Evolutionary conservation across 1,140 invertebrate genomes (phyloP).

Genomic region (Atopsyche davidsoni): DNA sequence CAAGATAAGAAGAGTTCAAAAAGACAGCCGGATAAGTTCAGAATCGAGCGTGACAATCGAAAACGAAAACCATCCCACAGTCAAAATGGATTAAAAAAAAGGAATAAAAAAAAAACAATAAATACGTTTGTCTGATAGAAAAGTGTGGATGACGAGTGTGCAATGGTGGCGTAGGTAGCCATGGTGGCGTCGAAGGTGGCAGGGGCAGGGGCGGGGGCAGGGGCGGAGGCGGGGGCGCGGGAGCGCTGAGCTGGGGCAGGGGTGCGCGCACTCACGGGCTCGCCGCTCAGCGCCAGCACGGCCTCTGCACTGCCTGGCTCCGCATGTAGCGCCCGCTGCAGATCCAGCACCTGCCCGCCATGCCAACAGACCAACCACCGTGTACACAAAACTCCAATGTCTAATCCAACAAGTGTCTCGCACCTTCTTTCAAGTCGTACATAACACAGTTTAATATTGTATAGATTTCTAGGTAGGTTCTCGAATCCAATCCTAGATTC

Average conservation of each 20-base stretch:
- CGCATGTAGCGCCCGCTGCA: slow-evolving; percentile 59
- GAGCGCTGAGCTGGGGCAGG: slow-evolving; percentile 29
- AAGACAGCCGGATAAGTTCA: too few species aligned
- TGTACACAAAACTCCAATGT: slow-evolving; percentile 17
- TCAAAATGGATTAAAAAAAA: slow-evolving; percentile 8
- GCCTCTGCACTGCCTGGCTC: slow-evolving; percentile 51
- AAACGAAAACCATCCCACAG: slow-evolving; percentile 19
- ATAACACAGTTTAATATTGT: too few species aligned
- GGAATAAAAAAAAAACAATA: slow-evolving; percentile 2
- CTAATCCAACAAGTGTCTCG: too few species aligned
- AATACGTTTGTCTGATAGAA: slow-evolving; percentile 29
- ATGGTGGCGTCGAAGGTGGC: slow-evolving; percentile 49
- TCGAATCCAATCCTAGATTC: too few species aligned
- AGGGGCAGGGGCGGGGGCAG: slow-evolving; percentile 42
- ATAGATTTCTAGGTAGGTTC: too few species aligned
- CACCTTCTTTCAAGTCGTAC: too few species aligned
- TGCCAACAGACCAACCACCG: slow-evolving; percentile 28
- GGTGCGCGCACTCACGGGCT: slow-evolving; percentile 37
- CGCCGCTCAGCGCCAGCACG: slow-evolving; percentile 43
- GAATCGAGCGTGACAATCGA: too few species aligned
- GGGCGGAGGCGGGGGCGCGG: slow-evolving; percentile 33
- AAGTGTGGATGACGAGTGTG: slow-evolving; percentile 31
- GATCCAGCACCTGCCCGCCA: slow-evolving; percentile 58
- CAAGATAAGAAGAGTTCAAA: too few species aligned
- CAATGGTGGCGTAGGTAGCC: slow-evolving; percentile 30